Base-by-base conservation (phyloP, 2,888 invertebrate species). In the Cyaniris semiargus region DNA sequence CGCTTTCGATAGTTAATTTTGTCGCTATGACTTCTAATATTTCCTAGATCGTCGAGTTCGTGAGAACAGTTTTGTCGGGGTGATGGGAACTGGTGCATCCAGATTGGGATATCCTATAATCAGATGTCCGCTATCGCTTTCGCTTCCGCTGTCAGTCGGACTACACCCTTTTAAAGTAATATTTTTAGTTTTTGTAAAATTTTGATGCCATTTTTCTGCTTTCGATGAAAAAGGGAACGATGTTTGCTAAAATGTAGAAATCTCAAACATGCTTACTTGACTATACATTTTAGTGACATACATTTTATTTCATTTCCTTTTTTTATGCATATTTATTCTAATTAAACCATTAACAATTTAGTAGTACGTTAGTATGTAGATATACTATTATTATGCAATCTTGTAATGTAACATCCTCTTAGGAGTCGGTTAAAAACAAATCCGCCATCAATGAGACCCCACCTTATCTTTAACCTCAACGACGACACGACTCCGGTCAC, bases 71-170 rank as follows among this genome's bases (percentile, higher is more conserved):
- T 77, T 58, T 60, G 72, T 31, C 77, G 34, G 38, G 60, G 56
- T 27, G 60, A 76, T 85, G 82, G 86, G 86, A 84, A 85, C 78
- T 83, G 84, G 83, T 84, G 83, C 85, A 81, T 86, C 88, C 86
- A 86, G 89, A 89, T 89, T 89, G 87, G 89, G 88, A 84, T 84
- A 85, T 86, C 82, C 81, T 81, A 82, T 15, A 66, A 84, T 83
- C 84, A 83, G 77, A 79, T 83, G 84, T 83, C 81, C 83, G 84
- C 84, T 85, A 84, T 86, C 80, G 78, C 80, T 79, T 78, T 75
- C 78, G 79, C 81, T 77, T 76, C 81, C 78, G 66, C 66, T 66
- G 7, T 13, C 66, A 15, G 2, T 66, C 15, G 13, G 31, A 66
- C 27, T 31, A 66, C 15, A 27, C 15, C 27, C 18, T 31, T 66